These are phyloP conservation scores for Oreochromis mossambicus DNA, from an alignment of 2,797 vertebrate genomes.

Conservation along the genomic window DNA sequence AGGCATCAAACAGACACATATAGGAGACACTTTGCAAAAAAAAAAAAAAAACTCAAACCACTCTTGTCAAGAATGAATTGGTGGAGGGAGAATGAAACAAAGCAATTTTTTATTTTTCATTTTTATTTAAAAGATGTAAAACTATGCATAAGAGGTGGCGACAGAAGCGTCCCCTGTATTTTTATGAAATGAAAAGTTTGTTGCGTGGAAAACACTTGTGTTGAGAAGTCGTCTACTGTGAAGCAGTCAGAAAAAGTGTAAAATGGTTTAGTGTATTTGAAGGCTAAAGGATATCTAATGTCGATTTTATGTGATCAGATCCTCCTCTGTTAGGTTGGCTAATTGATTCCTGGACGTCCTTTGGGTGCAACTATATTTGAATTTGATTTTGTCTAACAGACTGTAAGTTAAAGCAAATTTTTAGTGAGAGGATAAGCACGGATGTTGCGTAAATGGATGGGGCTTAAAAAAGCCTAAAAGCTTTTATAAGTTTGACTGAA, in stretches of 20 bases:
- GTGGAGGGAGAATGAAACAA: not conserved
- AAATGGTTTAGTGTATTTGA: conserved; percentile 14
- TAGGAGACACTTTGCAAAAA: not conserved
- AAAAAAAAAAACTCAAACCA: accelerated
- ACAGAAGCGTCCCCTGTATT: not conserved
- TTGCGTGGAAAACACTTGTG: not conserved
- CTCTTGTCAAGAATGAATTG: not conserved
- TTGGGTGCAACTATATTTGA: not conserved
- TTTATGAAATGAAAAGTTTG: not conserved
- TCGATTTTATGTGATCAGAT: conserved; percentile 12
- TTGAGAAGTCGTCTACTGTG: not conserved
- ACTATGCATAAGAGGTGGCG: accelerated
- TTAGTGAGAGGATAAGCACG: conserved; percentile 1
- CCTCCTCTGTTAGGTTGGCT: not conserved
- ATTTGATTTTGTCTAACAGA: not conserved
- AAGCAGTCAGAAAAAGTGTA: not conserved
- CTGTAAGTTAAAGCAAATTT: not conserved
- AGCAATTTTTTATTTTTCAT: not conserved
- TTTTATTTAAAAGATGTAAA: not conserved
- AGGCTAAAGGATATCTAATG: conserved; percentile 14
- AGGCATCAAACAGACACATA: not conserved
- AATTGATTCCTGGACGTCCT: not conserved
- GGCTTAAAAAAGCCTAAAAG: not conserved
- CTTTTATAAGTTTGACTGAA: not conserved
- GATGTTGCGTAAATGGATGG: conserved; percentile 21